Conservation (phyloP, 2,113 vertebrate genomes). For the Tupaia chinensis region DNA sequence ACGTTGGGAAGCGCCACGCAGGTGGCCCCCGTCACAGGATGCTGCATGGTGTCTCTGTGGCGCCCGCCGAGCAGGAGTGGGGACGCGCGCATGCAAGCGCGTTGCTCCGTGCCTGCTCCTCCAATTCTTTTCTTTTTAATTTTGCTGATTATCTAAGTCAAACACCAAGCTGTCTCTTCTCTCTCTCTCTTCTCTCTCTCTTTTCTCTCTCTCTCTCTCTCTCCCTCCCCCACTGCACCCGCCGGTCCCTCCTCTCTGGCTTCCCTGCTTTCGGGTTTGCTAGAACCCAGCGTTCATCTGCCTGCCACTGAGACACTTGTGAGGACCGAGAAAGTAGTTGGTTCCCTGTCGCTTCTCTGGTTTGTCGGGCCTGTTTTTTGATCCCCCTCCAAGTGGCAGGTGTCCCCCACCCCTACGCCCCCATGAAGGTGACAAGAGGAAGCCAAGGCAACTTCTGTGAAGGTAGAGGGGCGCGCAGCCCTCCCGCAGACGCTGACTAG, state of each 20-base stretch:
- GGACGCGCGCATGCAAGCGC: conserved; percentile 89
- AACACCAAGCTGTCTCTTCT: conserved; percentile 26
- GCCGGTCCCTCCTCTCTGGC: conserved; percentile 61
- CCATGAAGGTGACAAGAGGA: not conserved
- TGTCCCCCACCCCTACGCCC: not conserved
- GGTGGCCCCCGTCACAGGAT: conserved; percentile 96
- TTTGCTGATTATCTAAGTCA: conserved; percentile 81
- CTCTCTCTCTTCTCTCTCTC: not conserved
- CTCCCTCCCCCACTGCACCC: not conserved
- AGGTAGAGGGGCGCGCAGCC: not conserved
- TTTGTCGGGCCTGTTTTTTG: conserved; percentile 4
- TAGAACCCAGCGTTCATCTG: conserved; percentile 82
- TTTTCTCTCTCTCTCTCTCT: not conserved
- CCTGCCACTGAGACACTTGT: conserved; percentile 86
- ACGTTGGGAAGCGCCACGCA: conserved; percentile 97
- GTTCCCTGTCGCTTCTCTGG: not conserved
- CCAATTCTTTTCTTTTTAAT: conserved; percentile 77
- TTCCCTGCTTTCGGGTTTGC: conserved; percentile 51
- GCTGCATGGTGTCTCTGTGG: conserved; percentile 94
- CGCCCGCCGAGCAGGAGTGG: conserved; percentile 89
- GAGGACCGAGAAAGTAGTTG: conserved; percentile 78
- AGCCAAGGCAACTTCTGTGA: conserved; percentile 49
- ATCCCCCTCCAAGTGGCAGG: conserved; percentile 38
- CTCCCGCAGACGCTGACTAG: not conserved
- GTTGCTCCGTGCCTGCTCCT: conserved; percentile 85